These are phyloP conservation scores for Chaunax sp. DNA, from an alignment of 2,797 vertebrate genomes.

Conservation along the genomic window DNA sequence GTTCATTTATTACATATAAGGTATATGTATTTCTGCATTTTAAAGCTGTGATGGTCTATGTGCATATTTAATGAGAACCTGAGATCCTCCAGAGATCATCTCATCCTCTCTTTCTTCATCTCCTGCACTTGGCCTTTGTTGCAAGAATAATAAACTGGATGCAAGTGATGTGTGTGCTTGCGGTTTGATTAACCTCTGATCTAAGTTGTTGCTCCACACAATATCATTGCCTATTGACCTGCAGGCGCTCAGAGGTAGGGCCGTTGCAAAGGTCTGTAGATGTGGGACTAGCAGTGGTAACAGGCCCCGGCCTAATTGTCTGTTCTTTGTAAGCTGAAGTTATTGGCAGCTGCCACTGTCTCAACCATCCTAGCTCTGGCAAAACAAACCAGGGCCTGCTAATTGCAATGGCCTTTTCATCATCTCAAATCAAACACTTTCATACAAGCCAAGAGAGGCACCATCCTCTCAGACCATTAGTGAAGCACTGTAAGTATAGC, in stretches of 20 bases:
- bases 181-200: constrained; percentile 87
- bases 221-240: constrained; percentile 88
- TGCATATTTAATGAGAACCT: constrained; percentile 27
- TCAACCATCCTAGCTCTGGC: constrained; percentile 84
- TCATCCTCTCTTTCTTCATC: constrained; percentile 26
- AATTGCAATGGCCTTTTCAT: constrained; percentile 99
- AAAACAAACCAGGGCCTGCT: constrained; percentile 87
- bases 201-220: constrained; percentile 74
- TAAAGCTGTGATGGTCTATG: background rate
- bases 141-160: constrained; percentile 70
- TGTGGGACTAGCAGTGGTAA: constrained; percentile 83
- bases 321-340: constrained; percentile 87
- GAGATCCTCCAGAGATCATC: constrained; percentile 21
- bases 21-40: background rate
- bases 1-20: constrained; percentile 3
- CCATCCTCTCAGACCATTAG: constrained; percentile 86
- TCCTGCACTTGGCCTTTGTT: constrained; percentile 64
- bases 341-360: constrained; percentile 97
- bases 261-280: constrained; percentile 86
- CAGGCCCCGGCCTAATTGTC: constrained; percentile 90
- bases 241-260: constrained; percentile 82
- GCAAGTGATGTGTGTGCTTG: constrained; percentile 63
- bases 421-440: constrained; percentile 89
- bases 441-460: constrained; percentile 80
- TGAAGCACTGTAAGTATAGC: constrained; percentile 75